phyloP scores from a whole-genome alignment of 1,140 invertebrate genomes.

The Caenorhabditis inopinata region DNA sequence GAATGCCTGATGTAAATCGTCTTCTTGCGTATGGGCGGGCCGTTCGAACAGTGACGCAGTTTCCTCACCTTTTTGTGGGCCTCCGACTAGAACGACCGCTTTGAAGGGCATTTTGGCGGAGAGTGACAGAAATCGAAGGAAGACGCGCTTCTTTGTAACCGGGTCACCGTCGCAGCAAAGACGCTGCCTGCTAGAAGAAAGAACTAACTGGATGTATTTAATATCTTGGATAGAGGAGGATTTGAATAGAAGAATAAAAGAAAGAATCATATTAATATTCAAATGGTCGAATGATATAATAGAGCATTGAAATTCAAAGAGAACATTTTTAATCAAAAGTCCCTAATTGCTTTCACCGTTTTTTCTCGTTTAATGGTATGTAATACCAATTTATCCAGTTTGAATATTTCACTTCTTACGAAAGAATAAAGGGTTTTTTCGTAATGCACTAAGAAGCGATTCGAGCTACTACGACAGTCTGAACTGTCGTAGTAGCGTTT shows the following conservation, averaged over 20 bases:
- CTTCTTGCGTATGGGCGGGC: background rate
- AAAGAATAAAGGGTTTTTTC: too few species aligned
- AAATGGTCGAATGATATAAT: background rate
- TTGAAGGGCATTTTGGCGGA: conserved; percentile 67
- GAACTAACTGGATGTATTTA: conserved; percentile 30
- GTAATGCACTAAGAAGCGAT: too few species aligned
- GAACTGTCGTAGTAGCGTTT: too few species aligned
- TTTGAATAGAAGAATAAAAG: background rate
- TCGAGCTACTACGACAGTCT: too few species aligned
- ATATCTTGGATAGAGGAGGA: background rate
- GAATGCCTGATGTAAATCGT: background rate
- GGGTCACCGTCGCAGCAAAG: conserved; percentile 6
- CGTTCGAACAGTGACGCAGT: conserved; percentile 21
- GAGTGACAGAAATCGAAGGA: conserved; percentile 22
- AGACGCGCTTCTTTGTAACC: conserved; percentile 32
- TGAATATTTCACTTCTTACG: too few species aligned
- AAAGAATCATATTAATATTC: background rate
- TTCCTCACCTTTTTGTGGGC: conserved; percentile 72
- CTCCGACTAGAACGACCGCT: conserved; percentile 73
- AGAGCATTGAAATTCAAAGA: too few species aligned
- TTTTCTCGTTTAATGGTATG: too few species aligned
- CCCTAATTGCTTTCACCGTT: too few species aligned
- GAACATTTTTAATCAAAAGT: too few species aligned
- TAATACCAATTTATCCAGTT: too few species aligned
- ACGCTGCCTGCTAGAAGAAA: background rate